These are phyloP conservation scores for Aporophyla lueneburgensis DNA, from an alignment of 2,888 invertebrate species.

Conservation along the genomic window DNA sequence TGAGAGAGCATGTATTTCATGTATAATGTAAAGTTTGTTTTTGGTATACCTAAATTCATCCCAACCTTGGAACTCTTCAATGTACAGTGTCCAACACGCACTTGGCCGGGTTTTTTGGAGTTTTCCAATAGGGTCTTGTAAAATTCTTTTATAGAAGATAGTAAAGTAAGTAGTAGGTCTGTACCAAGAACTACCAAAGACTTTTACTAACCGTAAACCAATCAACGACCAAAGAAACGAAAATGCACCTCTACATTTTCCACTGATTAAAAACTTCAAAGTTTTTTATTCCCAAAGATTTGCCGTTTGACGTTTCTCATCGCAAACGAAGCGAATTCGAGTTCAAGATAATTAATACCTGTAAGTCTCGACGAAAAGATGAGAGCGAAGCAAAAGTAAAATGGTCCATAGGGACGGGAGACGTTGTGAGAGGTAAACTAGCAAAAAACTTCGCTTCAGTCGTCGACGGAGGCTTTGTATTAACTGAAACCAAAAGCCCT, in stretches of 20 bases:
- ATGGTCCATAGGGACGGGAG: conserved; percentile 46
- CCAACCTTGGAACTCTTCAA: neutral
- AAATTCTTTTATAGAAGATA: neutral
- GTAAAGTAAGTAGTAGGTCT: neutral
- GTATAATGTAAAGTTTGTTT: neutral
- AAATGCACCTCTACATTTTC: conserved; percentile 30
- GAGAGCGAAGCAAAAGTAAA: conserved; percentile 60
- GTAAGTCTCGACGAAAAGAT: conserved; percentile 51
- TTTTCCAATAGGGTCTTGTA: neutral
- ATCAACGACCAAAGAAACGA: conserved; percentile 8
- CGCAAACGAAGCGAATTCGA: conserved; percentile 52
- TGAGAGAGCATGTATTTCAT: neutral
- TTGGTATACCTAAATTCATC: neutral
- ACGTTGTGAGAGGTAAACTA: conserved; percentile 45
- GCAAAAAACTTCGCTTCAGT: conserved; percentile 50
- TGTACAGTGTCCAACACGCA: neutral
- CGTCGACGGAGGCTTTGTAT: conserved; percentile 52
- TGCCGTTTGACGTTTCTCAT: conserved; percentile 47
- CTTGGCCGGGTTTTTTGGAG: neutral
- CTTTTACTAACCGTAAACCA: neutral
- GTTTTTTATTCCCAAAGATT: conserved; percentile 42
- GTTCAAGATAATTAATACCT: conserved; percentile 63
- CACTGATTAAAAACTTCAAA: conserved; percentile 46
- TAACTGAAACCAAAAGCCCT: conserved; percentile 55
- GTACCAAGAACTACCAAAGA: neutral